phyloP scores from a whole-genome alignment of 92 coral and sea anemone species.

The Palythoa grandis region DNA sequence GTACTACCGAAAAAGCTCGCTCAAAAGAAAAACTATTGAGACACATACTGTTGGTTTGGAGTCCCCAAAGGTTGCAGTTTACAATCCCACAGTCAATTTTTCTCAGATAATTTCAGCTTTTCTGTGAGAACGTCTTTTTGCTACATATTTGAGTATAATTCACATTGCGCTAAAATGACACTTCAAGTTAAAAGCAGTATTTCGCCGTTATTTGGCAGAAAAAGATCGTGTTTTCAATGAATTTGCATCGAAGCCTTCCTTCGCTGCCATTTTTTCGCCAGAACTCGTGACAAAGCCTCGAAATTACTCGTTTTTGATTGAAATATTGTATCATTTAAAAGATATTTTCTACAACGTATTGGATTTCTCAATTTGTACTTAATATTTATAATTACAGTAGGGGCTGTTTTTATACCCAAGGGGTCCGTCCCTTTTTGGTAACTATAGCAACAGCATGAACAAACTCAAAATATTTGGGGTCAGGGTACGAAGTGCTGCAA shows the following conservation, averaged over 20 bases:
- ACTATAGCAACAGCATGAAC: too few relatives aligned
- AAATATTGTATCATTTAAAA: too few relatives aligned
- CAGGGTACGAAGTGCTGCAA: too few relatives aligned
- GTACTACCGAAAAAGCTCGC: too few relatives aligned
- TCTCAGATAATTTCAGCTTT: not conserved
- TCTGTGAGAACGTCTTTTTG: conserved; percentile 2
- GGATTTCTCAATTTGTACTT: too few relatives aligned
- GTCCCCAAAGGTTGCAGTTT: conserved; percentile 18
- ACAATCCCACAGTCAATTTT: conserved; percentile 27
- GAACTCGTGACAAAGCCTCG: conserved; percentile 16
- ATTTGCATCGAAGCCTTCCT: not conserved
- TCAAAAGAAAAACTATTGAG: not conserved
- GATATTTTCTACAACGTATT: too few relatives aligned
- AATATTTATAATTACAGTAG: too few relatives aligned
- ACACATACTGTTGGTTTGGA: not conserved
- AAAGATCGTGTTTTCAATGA: conserved; percentile 7
- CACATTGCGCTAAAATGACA: not conserved
- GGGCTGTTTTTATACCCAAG: too few relatives aligned
- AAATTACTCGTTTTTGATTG: conserved; percentile 22
- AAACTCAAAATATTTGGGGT: too few relatives aligned
- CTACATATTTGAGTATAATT: not conserved
- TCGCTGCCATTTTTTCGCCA: conserved; percentile 14
- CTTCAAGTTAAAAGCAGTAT: not conserved
- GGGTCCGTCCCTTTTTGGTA: too few relatives aligned
- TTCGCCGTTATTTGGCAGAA: conserved; percentile 2